phyloP scores from a whole-genome alignment of 2,888 invertebrate species.

The Ochropleura leucogaster region DNA sequence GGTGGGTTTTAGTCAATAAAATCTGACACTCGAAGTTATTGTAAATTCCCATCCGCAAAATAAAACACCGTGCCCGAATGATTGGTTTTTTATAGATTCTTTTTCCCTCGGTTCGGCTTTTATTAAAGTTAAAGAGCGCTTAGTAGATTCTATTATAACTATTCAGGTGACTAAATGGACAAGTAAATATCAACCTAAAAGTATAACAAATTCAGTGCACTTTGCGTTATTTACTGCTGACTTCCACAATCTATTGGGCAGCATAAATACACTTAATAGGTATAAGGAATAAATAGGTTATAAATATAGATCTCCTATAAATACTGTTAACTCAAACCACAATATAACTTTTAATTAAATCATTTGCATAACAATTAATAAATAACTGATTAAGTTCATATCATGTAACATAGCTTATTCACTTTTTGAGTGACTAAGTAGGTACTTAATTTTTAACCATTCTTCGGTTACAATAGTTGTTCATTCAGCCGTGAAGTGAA shows the following conservation, averaged over 20 bases:
- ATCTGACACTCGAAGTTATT: no score
- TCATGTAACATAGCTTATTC: conserved; percentile 35
- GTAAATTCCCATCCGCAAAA: no score
- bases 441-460: conserved; percentile 31
- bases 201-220: neutral
- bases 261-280: neutral
- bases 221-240: neutral
- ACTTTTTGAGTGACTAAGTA: conserved; percentile 29
- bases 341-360: conserved; percentile 6
- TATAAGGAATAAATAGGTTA: neutral
- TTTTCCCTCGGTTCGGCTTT: neutral
- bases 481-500: conserved; percentile 33
- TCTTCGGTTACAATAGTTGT: conserved; percentile 35
- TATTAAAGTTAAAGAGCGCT: neutral
- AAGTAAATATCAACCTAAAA: neutral
- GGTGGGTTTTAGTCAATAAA: no score
- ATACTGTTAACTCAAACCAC: neutral
- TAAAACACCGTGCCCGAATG: no score
- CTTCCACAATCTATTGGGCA: neutral
- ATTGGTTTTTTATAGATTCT: neutral
- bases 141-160: neutral
- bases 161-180: neutral
- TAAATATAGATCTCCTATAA: neutral
- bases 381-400: neutral
- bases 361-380: neutral